Evolutionary conservation across 2,113 vertebrate genomes (phyloP), one percentile per base, ranked within the genome.

Genomic region (Indicator maculatus): DNA sequence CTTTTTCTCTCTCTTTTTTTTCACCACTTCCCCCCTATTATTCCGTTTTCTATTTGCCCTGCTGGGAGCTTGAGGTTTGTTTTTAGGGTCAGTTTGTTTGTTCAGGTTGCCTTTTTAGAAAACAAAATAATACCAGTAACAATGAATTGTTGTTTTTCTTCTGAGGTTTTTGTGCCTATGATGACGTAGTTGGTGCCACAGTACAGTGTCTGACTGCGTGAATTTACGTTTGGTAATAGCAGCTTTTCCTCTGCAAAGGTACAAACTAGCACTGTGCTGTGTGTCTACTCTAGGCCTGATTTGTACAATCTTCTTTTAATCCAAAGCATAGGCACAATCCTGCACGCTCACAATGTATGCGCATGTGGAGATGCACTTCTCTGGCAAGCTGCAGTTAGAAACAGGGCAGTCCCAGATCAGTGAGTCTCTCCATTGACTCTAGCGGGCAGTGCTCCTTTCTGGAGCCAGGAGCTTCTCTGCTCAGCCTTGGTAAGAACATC

Each of bases 281-380:
- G 7, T 83, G 9, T 53, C 5, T 58, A 33, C 50, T 27, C 6
- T 63, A 66, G 36, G 20, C 45, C 56, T 93, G 52, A 6, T 61
- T 83, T 50, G 39, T 77, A 30, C 30, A 15, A 1, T 15, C 33
- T 80, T 58, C 72, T 59, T 58, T 53, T 58, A 55, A 63, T 71
- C 61, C 53, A 60, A 66, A 81, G 27, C 15, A 23, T 8, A 19
- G 44, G 17, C 9, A 0, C 60, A 44, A 79, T 86, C 33, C 28
- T 86, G 50, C 44, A 16, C 3, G 7, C 67, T 90, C 14, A 20
- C 61, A 50, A 52, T 11, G 3, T 45, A 23, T 6, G 16, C 38
- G 23, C 30, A 28, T 27, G 18, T 2, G 2, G 47, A 9, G 1
- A 0, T n/a, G 3, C 21, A 8, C 18, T 75, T 83, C 44, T 6